Conservation (phyloP, 2,797 vertebrate genomes). For the Melanotaenia nigrans region DNA sequence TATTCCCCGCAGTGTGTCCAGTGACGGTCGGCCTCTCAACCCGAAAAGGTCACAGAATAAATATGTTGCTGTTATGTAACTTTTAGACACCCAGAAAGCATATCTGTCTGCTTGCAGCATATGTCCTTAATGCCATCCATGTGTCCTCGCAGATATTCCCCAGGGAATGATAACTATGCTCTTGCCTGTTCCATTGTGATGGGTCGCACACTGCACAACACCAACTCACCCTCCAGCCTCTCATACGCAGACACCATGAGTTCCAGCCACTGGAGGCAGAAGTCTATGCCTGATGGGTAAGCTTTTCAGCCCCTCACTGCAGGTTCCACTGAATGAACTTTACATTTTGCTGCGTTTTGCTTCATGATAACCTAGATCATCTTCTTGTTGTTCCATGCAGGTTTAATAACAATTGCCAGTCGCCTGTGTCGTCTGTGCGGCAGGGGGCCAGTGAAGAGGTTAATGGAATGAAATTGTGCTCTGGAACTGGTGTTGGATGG, state of each 20-base stretch:
- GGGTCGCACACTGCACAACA: conserved; percentile 89
- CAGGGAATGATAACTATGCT: conserved; percentile 94
- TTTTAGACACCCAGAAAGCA: conserved; percentile 3
- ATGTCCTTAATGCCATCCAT: conserved; percentile 21
- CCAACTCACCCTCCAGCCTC: conserved; percentile 89
- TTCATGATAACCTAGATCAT: neutral
- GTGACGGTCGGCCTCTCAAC: conserved; percentile 91
- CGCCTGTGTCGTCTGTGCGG: conserved; percentile 87
- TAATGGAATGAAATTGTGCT: conserved; percentile 85
- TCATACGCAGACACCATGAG: conserved; percentile 87
- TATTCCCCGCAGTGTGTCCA: conserved; percentile 95
- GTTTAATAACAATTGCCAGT: conserved; percentile 92
- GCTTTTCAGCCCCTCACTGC: conserved; percentile 14
- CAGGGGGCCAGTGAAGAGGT: conserved; percentile 85
- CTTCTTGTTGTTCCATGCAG: conserved; percentile 69
- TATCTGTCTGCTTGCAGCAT: conserved; percentile 9
- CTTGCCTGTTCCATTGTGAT: conserved; percentile 93
- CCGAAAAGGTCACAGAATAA: conserved; percentile 84
- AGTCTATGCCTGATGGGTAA: conserved; percentile 94
- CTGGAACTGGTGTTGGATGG: conserved; percentile 77
- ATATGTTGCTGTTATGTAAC: conserved; percentile 1
- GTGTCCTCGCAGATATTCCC: conserved; percentile 86
- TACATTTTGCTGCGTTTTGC: neutral
- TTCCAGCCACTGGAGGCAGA: conserved; percentile 90
- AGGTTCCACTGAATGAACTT: neutral